These are phyloP conservation scores for Choristoneura rosaceana DNA, from an alignment of 2,888 invertebrate genomes.

Conservation along the genomic window DNA sequence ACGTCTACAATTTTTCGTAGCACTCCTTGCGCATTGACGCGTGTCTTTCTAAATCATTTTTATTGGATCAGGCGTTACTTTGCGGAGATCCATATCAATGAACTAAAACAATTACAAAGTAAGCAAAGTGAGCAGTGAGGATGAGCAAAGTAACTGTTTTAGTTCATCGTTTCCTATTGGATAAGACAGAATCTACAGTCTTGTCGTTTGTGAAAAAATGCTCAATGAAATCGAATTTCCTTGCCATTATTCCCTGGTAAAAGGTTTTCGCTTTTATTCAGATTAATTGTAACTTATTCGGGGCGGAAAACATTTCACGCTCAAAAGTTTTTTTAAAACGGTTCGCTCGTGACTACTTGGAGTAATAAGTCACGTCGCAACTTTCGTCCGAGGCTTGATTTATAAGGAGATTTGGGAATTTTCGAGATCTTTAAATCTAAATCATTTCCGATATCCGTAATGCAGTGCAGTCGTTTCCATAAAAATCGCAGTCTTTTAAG, in stretches of 20 bases:
- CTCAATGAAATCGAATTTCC: conserved; percentile 7
- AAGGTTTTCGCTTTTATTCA: conserved; percentile 10
- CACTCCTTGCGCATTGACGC: neutral
- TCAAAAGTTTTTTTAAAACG: conserved; percentile 35
- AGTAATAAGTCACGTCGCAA: conserved; percentile 41
- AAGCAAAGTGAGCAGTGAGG: too few relatives aligned
- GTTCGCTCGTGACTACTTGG: conserved; percentile 37
- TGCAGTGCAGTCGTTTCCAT: conserved; percentile 1
- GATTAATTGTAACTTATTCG: conserved; percentile 24
- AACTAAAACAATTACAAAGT: too few relatives aligned
- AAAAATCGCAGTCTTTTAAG: conserved; percentile 6
- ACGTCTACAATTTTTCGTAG: conserved; percentile 9
- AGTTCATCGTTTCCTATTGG: neutral
- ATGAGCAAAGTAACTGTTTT: too few relatives aligned
- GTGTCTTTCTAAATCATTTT: neutral
- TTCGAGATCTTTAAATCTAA: conserved; percentile 32
- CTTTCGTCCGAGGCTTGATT: conserved; percentile 32
- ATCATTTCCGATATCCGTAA: conserved; percentile 18
- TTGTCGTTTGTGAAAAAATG: neutral
- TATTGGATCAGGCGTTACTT: too few relatives aligned
- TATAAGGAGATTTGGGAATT: conserved; percentile 35
- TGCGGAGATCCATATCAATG: too few relatives aligned
- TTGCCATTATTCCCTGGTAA: conserved; percentile 5
- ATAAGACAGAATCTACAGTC: neutral
- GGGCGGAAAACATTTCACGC: conserved; percentile 35